Base-by-base conservation (phyloP, 2,888 invertebrate species). In the Melanchra persicariae region DNA sequence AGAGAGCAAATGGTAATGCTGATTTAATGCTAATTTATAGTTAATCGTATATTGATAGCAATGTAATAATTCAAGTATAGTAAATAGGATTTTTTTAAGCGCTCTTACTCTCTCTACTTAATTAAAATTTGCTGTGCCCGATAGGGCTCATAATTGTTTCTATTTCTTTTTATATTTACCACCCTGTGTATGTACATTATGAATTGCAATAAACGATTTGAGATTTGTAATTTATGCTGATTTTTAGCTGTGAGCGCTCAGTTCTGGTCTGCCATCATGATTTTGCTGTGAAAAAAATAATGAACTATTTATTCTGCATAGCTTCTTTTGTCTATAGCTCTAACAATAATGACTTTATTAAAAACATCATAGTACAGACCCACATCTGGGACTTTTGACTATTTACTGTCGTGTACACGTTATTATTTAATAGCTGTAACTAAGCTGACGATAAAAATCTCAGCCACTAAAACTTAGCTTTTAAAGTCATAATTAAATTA, bases 401-500 rank as follows among this genome's bases (percentile, higher is more conserved):
- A 45, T 34, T n/a, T n/a, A n/a, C n/a, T n/a, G n/a, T n/a, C n/a
- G n/a, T n/a, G n/a, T n/a, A n/a, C n/a, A n/a, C n/a, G n/a, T n/a
- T n/a, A n/a, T n/a, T 57, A 15, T 37, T 34, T 17, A 37, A 22
- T 15, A 22, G 22, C n/a, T 22, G 37, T 22, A 57, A 22, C 37
- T 57, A 37, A 26, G 24, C 19, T 45, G 17, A 75, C n/a, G n/a
- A 67, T 67, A 34, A 49, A 58, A 58, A 22, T n/a, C 7, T 61
- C n/a, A 30, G 22, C 37, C 55, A 24, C 26, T 34, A 67, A n/a
- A 73, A 34, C 10, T 30, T 77, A 74, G 51, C 24, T 5, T 72
- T 70, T 45, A 68, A 69, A 70, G n/a, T 78, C 77, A 70, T 77
- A n/a, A n/a, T n/a, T n/a, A n/a, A 62, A 74, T 43, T 47, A 19